Conservation (phyloP, 1,140 invertebrate genomes). For the Heterodera schachtii region DNA sequence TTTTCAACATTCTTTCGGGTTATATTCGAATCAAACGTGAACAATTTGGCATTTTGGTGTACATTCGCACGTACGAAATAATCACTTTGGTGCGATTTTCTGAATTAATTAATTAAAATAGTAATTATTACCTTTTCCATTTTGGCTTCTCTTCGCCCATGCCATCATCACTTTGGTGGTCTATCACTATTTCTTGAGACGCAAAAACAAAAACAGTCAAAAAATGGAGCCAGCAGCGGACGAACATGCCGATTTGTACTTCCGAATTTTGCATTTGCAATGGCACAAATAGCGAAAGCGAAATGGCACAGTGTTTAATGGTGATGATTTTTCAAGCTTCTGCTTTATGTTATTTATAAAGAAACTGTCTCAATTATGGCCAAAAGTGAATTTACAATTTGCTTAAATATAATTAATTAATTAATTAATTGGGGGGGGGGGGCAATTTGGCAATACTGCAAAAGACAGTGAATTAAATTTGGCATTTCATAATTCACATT, state of each 20-base stretch:
- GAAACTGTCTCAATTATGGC: too few species aligned
- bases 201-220: neutral
- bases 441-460: too few species aligned
- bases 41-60: conserved; percentile 5
- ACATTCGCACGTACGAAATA: conserved; percentile 1
- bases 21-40: conserved; percentile 13
- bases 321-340: too few species aligned
- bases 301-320: too few species aligned
- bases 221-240: neutral
- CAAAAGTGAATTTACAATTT: too few species aligned
- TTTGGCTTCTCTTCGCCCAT: conserved; percentile 18
- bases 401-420: too few species aligned
- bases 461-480: too few species aligned
- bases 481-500: too few species aligned
- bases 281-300: conserved; percentile 5
- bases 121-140: neutral
- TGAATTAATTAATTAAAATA: neutral
- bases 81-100: neutral
- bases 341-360: too few species aligned
- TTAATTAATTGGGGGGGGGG: too few species aligned
- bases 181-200: conserved; percentile 25
- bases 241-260: neutral
- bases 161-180: conserved; percentile 23
- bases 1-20: conserved; percentile 17
- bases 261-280: conserved; percentile 6